Evolutionary conservation across 2,888 invertebrate genomes (phyloP), one percentile per base, ranked within the genome.

Genomic region (Sialis lutaria): DNA sequence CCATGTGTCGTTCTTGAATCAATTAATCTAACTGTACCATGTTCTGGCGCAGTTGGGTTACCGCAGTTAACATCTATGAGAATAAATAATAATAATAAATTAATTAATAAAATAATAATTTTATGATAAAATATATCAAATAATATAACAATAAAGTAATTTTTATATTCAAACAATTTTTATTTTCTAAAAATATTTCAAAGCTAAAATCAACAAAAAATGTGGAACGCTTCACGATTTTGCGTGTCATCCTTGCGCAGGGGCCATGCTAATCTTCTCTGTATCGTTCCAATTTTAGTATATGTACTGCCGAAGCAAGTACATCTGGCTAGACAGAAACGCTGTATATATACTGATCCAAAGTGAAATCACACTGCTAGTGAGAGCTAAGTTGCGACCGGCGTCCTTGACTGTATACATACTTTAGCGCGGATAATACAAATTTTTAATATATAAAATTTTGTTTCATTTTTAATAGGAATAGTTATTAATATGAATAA

Each of bases 191-290:
- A 22, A 22, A 22, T 22, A 22, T 22, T 4, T 22, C 22, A 22
- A 22, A 22, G 7, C 7, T 7, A 37, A 7, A 37, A 10, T 6
- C 2, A 10, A 5, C 37, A 74, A 75, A 75, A 73, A 76, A 75
- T 79, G 77, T 78, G 78, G 78, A 79, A 82, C 82, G 82, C 82
- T 83, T 83, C 82, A 83, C 82, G 83, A 84, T 82, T 85, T 84
- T 84, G 83, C 83, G 82, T 83, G 82, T 84, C 83, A 84, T 84
- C 82, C 83, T 84, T 84, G 82, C 82, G 82, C 82, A 85, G 82
- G 81, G 82, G 82, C 82, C 82, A 84, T 83, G 83, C 82, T 84
- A 82, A 84, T 84, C 83, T 84, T 84, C 83, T 84, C 83, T 84
- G 82, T 84, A 83, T 83, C 82, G 82, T 83, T 83, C 82, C 82